These are phyloP conservation scores for Macrophya alboannulata DNA, from an alignment of 2,888 invertebrate genomes.

Conservation along the genomic window DNA sequence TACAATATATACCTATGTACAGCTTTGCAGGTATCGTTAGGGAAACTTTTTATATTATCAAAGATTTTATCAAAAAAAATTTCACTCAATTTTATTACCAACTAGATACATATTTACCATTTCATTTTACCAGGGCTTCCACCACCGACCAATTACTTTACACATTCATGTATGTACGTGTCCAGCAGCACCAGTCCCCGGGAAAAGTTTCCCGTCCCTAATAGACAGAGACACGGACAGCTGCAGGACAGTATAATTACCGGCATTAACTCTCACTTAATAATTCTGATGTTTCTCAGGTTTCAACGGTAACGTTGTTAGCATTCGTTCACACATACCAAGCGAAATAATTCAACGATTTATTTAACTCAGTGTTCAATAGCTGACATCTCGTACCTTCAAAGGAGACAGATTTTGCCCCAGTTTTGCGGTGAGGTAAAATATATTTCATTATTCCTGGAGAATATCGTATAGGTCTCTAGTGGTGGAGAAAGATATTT, in stretches of 20 bases:
- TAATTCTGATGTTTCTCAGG: slow-evolving; percentile 25
- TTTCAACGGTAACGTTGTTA: slow-evolving; percentile 12
- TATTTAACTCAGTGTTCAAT: background rate
- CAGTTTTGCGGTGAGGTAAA: background rate
- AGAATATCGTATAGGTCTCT: slow-evolving; percentile 26
- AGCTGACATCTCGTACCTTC: background rate
- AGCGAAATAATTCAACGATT: slow-evolving; percentile 12
- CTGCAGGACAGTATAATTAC: slow-evolving; percentile 42
- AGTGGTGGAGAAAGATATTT: slow-evolving; percentile 67
- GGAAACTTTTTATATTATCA: background rate
- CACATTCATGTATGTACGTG: slow-evolving; percentile 1
- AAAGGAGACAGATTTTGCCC: background rate
- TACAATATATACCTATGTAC: background rate
- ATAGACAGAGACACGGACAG: slow-evolving; percentile 41
- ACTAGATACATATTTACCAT: slow-evolving; percentile 4
- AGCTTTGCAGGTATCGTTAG: background rate
- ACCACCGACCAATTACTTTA: background rate
- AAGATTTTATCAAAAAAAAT: slow-evolving; percentile 26
- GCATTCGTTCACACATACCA: slow-evolving; percentile 7
- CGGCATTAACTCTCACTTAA: slow-evolving; percentile 48
- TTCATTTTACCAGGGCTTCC: background rate
- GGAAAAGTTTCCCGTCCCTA: slow-evolving; percentile 43
- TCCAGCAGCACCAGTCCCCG: slow-evolving; percentile 12
- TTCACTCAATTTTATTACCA: slow-evolving; percentile 14
- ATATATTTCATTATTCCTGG: slow-evolving; percentile 32